Conservation (phyloP, 1,140 invertebrate genomes). For the Orussus abietinus region DNA sequence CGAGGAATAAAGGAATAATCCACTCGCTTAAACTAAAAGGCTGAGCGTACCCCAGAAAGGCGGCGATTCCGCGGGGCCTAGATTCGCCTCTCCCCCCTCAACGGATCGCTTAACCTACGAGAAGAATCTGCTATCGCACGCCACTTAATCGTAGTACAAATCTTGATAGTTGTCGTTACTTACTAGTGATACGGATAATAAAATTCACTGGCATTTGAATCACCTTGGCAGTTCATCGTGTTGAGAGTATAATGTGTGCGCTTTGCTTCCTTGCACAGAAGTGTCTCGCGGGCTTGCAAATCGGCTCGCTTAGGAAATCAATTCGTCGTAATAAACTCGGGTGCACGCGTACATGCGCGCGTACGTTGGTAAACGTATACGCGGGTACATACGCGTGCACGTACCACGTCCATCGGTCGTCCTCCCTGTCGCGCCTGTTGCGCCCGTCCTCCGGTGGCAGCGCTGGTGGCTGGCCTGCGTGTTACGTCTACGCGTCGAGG, state of each 20-base stretch:
- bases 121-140: conserved; percentile 32
- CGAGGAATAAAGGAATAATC: too few species aligned
- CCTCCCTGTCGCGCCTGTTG: conserved; percentile 7
- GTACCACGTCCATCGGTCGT: conserved; percentile 1
- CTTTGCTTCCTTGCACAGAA: conserved; percentile 32
- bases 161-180: conserved; percentile 35
- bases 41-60: too few species aligned
- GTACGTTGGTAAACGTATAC: conserved; percentile 1
- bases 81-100: too few species aligned
- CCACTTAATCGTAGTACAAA: conserved; percentile 45
- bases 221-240: conserved; percentile 52
- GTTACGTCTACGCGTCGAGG: too few species aligned
- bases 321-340: conserved; percentile 9
- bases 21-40: too few species aligned
- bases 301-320: conserved; percentile 12
- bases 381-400: background rate
- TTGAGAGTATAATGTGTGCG: conserved; percentile 41
- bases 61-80: too few species aligned
- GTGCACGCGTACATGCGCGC: conserved; percentile 14
- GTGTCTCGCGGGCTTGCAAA: conserved; percentile 14
- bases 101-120: too few species aligned
- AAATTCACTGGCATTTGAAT: conserved; percentile 55
- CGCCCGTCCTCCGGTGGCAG: background rate
- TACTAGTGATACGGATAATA: conserved; percentile 53
- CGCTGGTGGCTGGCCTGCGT: too few species aligned